Conservation (phyloP, 2,113 vertebrate species). For the Caranx melampygus region DNA sequence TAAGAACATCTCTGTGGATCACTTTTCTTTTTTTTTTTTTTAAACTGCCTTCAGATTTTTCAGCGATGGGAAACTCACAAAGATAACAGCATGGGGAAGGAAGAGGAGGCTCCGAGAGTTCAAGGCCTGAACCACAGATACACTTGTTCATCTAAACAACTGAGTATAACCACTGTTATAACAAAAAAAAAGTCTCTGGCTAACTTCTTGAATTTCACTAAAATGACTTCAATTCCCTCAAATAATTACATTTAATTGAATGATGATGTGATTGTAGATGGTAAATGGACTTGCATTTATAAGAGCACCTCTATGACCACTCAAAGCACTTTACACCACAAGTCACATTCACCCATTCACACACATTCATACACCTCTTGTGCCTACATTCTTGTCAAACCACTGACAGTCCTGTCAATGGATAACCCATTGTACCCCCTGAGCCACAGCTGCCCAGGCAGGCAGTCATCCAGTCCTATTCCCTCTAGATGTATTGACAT, state of each 20-base stretch:
- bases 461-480: neutral
- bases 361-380: too few relatives aligned
- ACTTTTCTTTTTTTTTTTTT: neutral
- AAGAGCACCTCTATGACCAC: too few relatives aligned
- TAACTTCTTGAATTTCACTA: neutral
- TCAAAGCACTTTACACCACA: too few relatives aligned
- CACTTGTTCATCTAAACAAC: neutral
- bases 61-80: slow-evolving; percentile 14
- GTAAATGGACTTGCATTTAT: too few relatives aligned
- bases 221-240: too few relatives aligned
- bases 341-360: too few relatives aligned
- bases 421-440: too few relatives aligned
- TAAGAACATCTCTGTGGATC: slow-evolving; percentile 30
- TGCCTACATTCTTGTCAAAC: too few relatives aligned
- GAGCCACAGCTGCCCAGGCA: too few relatives aligned
- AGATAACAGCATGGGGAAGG: neutral
- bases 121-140: neutral
- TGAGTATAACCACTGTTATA: neutral
- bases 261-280: too few relatives aligned
- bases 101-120: neutral
- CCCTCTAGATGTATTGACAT: neutral
- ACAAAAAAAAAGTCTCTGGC: neutral
- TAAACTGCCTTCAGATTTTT: neutral
- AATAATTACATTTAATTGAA: too few relatives aligned
- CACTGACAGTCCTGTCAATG: too few relatives aligned